Conservation (phyloP, 2,797 vertebrate genomes). For the Enteromius unitaeniatus region DNA sequence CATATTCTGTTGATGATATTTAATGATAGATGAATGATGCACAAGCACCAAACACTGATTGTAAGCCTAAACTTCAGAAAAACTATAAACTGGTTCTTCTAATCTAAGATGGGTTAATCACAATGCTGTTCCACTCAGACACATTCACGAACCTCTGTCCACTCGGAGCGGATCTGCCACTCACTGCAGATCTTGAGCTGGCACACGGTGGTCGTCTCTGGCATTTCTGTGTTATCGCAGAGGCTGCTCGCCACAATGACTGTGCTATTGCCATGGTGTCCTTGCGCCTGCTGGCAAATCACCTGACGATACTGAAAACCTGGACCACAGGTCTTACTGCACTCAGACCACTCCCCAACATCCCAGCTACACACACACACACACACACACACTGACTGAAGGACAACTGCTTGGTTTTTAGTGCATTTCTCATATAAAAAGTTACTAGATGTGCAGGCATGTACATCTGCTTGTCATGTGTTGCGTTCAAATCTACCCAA, state of each 20-base stretch:
- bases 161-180: constrained; percentile 79
- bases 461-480: background rate
- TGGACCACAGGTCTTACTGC: constrained; percentile 78
- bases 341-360: constrained; percentile 82
- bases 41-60: no score
- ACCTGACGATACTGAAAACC: constrained; percentile 78
- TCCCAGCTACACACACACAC: constrained; percentile 74
- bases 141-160: constrained; percentile 72
- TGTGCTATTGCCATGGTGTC: constrained; percentile 63
- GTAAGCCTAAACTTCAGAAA: no score
- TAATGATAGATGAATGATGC: no score
- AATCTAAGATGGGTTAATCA: no score
- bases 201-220: constrained; percentile 71
- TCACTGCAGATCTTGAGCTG: constrained; percentile 83
- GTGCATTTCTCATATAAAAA: constrained; percentile 16
- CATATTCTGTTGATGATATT: no score
- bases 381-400: constrained; percentile 46
- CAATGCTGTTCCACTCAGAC: no score
- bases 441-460: background rate
- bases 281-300: constrained; percentile 75
- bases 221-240: constrained; percentile 68
- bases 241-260: constrained; percentile 60
- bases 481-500: background rate
- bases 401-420: background rate
- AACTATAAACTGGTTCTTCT: no score